These are phyloP conservation scores for Diabrotica virgifera DNA, from an alignment of 1,140 invertebrate species.

Conservation along the genomic window DNA sequence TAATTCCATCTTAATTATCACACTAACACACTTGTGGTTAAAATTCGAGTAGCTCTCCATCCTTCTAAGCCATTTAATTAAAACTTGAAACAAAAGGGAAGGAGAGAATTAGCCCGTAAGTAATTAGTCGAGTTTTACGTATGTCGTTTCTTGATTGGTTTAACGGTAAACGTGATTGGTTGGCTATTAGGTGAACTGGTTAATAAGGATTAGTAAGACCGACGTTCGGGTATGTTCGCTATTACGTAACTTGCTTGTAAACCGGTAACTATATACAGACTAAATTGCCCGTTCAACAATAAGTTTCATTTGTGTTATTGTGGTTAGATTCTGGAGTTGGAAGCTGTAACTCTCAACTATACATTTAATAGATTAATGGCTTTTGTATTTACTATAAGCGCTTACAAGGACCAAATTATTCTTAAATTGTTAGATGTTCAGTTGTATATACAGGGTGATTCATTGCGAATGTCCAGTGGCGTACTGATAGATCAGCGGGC, in stretches of 20 bases:
- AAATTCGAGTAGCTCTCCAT: conserved; percentile 9
- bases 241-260: conserved; percentile 11
- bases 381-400: no score
- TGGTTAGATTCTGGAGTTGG: no score
- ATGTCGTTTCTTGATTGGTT: conserved; percentile 16
- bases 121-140: conserved; percentile 16
- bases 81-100: conserved; percentile 17
- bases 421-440: no score
- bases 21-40: conserved; percentile 14
- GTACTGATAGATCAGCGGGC: no score
- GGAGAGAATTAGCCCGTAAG: conserved; percentile 16
- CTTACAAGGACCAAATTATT: no score
- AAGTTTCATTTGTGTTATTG: not conserved
- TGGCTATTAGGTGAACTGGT: conserved; percentile 14
- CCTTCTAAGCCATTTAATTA: conserved; percentile 16
- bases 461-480: no score
- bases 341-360: no score
- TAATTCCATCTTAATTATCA: conserved; percentile 16
- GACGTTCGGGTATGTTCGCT: conserved; percentile 5
- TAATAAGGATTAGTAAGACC: conserved; percentile 10
- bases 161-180: conserved; percentile 16
- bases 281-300: conserved; percentile 9
- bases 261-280: conserved; percentile 4
- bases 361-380: no score
- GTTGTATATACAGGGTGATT: no score